phyloP scores from a whole-genome alignment of 2,888 invertebrate genomes.

The Drosophila robusta region DNA sequence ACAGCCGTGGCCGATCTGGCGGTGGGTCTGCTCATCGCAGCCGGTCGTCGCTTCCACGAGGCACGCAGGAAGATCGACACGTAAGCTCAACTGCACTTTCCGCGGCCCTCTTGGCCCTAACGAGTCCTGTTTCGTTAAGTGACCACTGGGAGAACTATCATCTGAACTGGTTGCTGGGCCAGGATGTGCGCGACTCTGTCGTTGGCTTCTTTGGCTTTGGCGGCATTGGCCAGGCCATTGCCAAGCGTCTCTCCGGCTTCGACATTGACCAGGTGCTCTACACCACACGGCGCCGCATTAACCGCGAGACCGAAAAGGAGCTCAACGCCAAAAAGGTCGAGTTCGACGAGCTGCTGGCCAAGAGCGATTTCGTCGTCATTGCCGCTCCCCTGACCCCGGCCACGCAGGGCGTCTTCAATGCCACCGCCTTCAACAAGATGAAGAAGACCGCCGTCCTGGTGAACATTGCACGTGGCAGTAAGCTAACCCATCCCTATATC shows the following conservation, averaged over 20 bases:
- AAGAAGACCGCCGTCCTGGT: conserved; percentile 90
- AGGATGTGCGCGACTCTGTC: conserved; percentile 91
- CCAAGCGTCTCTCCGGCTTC: conserved; percentile 90
- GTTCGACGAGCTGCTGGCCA: conserved; percentile 88
- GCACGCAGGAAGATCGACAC: conserved; percentile 88
- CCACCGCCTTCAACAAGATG: conserved; percentile 89
- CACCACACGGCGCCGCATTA: conserved; percentile 88
- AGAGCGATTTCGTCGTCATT: conserved; percentile 91
- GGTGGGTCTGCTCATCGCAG: conserved; percentile 90
- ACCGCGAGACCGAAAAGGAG: conserved; percentile 83
- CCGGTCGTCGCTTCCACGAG: conserved; percentile 92
- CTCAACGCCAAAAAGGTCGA: conserved; percentile 88
- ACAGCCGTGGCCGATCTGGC: conserved; percentile 93
- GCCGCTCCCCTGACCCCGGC: conserved; percentile 88
- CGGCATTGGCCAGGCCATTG: conserved; percentile 91
- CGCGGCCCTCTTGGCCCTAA: background rate
- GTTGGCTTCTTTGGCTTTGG: conserved; percentile 95
- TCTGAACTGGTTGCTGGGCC: conserved; percentile 92
- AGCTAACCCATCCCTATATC: conserved; percentile 18
- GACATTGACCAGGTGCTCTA: conserved; percentile 90
- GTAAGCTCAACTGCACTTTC: conserved; percentile 53
- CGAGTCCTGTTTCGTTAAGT: conserved; percentile 73
- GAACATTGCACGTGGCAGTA: conserved; percentile 89
- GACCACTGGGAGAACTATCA: conserved; percentile 89
- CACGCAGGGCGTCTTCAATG: conserved; percentile 89